Evolutionary conservation across 2,888 invertebrate species (phyloP), one percentile per base, ranked within the genome.

Genomic region (Ormyrus nitidulus): DNA sequence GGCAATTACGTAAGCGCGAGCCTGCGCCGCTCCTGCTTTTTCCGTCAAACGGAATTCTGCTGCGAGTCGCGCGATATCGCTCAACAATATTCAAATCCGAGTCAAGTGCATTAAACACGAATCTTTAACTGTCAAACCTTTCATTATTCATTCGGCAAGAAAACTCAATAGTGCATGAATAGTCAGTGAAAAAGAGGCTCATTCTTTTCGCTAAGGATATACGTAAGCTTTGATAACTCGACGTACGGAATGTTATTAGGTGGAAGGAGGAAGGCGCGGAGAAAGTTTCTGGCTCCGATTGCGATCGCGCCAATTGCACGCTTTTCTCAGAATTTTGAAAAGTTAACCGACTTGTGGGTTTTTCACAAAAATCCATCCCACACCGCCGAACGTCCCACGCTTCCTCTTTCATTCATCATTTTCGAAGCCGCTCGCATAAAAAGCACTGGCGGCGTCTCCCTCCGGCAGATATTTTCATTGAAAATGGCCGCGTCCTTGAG

Each of bases 401-500:
- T 6, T 44, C 53, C 1, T 9, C 56, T 56, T 65, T 74, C 65
- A 74, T 74, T 74, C 48, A 74, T 74, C 56, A 49, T 48, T 72
- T 49, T 46, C 64, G 65, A 8, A 2, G 59, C 6, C 13, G 51
- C 10, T 10, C 44, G 62, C 7, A 13, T 7, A 5, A 48, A 11
- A 34, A 8, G 56, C 13, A 59, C 4, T 8, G 6, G n/a, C 10
- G 19, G 19, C 19, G 19, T 19, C 19, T 19, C 19, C 2, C 19
- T 19, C 19, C 48, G 46, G 11, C 11, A 44, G 13, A 76, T 51
- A 74, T 76, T 76, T 68, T 54, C 72, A 73, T 77, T 73, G 77
- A 61, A 72, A 77, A 69, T 77, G 59, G 54, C 54, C 65, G 64
- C 87, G 89, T 88, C 89, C 89, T 89, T 89, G 89, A 77, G 44